These are phyloP conservation scores for Stichopus horrens DNA, from an alignment of 53 echinoderm and acorn worm species.

Conservation along the genomic window DNA sequence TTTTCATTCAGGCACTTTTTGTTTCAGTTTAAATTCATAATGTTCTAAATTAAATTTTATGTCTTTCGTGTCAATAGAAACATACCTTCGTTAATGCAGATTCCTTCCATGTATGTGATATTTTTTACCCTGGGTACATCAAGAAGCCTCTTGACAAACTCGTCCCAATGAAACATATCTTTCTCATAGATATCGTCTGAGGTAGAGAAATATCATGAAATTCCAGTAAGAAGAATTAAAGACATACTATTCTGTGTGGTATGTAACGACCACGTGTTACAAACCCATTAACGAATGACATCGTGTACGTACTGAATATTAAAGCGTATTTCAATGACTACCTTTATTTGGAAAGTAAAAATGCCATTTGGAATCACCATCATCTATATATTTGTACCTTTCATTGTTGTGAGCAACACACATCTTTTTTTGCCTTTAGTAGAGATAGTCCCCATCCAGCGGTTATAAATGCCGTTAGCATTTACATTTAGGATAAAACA, in stretches of 20 bases:
- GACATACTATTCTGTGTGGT: too few species aligned
- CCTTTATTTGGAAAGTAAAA: background rate
- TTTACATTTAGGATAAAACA: constrained; percentile 12
- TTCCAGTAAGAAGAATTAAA: too few species aligned
- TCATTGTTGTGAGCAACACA: background rate
- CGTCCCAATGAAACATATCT: background rate
- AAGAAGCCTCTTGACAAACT: background rate
- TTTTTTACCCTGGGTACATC: background rate
- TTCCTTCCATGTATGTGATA: background rate
- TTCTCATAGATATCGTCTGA: background rate
- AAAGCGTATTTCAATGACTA: background rate
- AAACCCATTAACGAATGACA: too few species aligned
- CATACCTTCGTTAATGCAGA: background rate
- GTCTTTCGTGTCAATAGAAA: background rate
- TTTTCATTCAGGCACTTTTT: background rate
- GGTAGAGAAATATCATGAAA: background rate
- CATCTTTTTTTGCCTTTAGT: background rate
- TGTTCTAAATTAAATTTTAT: background rate
- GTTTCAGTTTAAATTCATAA: background rate
- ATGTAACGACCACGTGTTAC: too few species aligned
- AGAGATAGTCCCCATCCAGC: constrained; percentile 21
- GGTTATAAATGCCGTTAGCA: background rate
- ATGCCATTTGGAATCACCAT: too few species aligned
- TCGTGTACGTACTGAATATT: too few species aligned
- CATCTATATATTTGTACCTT: background rate